These are phyloP conservation scores for Pleuronectes platessa DNA, from an alignment of 2,113 vertebrate genomes.

Conservation along the genomic window DNA sequence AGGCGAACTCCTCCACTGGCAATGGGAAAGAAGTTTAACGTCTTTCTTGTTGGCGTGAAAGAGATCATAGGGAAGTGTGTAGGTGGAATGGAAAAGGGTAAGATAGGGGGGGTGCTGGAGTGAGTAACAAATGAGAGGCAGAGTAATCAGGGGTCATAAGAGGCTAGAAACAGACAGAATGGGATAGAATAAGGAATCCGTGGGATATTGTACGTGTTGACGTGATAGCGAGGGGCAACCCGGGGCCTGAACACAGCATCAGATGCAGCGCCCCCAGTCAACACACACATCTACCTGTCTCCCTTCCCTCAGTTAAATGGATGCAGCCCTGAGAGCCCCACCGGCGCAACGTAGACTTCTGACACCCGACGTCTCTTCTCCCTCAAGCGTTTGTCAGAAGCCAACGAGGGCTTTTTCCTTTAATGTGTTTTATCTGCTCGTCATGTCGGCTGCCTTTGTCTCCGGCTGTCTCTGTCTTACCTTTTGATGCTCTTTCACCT, in stretches of 20 bases:
- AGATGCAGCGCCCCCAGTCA: slow-evolving; percentile 56
- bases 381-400: slow-evolving; percentile 69
- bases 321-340: slow-evolving; percentile 68
- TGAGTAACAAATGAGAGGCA: slow-evolving; percentile 5
- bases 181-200: not conserved
- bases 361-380: slow-evolving; percentile 56
- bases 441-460: slow-evolving; percentile 63
- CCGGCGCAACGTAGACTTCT: slow-evolving; percentile 62
- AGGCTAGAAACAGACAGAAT: slow-evolving; percentile 1
- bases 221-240: slow-evolving; percentile 15
- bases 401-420: slow-evolving; percentile 62
- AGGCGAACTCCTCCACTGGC: not conserved
- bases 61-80: not conserved
- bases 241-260: not conserved
- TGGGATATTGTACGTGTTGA: not conserved
- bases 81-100: too few species aligned
- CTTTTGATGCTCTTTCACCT: slow-evolving; percentile 62
- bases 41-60: not conserved
- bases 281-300: slow-evolving; percentile 56
- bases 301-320: slow-evolving; percentile 66
- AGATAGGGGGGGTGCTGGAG: not conserved
- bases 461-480: slow-evolving; percentile 25
- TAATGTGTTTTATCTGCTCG: slow-evolving; percentile 70
- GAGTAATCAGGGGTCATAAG: slow-evolving; percentile 1
- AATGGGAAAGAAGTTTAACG: slow-evolving; percentile 2